Base-by-base conservation (phyloP, 2,888 invertebrate genomes). In the Slavum lentiscoides region DNA sequence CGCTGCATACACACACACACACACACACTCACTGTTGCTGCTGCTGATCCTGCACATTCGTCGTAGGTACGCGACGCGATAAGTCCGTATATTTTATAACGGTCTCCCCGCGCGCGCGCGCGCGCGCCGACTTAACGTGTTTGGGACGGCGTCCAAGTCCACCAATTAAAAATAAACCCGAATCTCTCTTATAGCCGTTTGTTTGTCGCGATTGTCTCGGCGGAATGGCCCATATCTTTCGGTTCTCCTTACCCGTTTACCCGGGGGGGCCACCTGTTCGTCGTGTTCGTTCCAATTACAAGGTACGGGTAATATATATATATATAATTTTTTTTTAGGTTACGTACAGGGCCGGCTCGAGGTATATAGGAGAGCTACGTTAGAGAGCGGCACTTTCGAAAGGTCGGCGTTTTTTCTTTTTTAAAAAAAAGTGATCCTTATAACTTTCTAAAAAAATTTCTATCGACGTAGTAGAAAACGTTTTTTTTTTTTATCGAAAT, bases 111-210 rank as follows among this genome's bases (percentile, higher is more conserved):
- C 8, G 53, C 53, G 21, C 23, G 53, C 53, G 21, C 23, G 55
- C 23, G 30, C 55, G 21, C 19, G 39, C 39, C 30, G 30, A 30
- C 30, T 64, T 43, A 30, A 66, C 64, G 23, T 23, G 53, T 55
- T 64, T 80, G 70, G 80, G 39, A 6, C 13, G 23, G 17, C 19
- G 64, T 62, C 80, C 80, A 80, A 72, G 37, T 55, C 70, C 23
- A 21, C n/a, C 55, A 80, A 80, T 72, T 80, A 80, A 72, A 80
- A 80, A 80, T 80, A 80, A 80, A 80, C 72, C 64, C 72, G 68
- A 69, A 61, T 69, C 69, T 77, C 67, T 61, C 30, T 4, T 30
- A 30, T 30, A 37, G 76, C 59, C 68, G 67, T 62, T 30, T n/a
- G n/a, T 30, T 30, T 30, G 77, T 70, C 77, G 55, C 55, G 53